phyloP scores from a whole-genome alignment of 1,140 invertebrate genomes.

The Ctenoplectra terminalis region DNA sequence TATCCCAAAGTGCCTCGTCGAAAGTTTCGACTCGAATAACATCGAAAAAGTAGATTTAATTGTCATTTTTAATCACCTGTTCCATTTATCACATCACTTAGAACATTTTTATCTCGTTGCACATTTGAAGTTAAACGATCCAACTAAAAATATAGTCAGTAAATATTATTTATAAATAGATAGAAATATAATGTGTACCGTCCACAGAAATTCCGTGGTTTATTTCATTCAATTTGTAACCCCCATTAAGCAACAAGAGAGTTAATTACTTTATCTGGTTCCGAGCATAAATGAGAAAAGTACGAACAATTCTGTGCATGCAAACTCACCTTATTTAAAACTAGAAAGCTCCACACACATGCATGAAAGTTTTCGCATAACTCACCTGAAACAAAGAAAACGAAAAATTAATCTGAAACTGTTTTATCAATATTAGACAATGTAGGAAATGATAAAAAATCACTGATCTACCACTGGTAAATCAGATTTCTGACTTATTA shows the following conservation, averaged over 20 bases:
- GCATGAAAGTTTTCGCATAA: background rate
- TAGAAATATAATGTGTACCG: too few species aligned
- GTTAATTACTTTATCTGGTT: background rate
- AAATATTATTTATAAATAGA: background rate
- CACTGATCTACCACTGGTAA: background rate
- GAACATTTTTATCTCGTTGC: background rate
- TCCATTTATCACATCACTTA: too few species aligned
- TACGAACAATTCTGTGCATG: background rate
- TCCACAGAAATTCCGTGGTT: too few species aligned
- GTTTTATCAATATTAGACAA: background rate
- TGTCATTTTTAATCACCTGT: background rate
- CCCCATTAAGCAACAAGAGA: background rate
- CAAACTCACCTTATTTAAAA: background rate
- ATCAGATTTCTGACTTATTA: background rate
- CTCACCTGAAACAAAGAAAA: constrained; percentile 57
- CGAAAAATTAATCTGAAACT: background rate
- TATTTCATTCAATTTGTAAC: background rate
- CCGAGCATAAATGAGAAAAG: background rate
- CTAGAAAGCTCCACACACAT: background rate
- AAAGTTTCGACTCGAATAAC: background rate
- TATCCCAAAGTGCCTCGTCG: background rate
- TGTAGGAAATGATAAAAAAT: background rate
- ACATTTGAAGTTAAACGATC: too few species aligned
- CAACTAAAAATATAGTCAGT: background rate
- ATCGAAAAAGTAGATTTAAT: background rate